phyloP scores from a whole-genome alignment of 2,888 invertebrate genomes.

The Dorcus parallelipipedus region DNA sequence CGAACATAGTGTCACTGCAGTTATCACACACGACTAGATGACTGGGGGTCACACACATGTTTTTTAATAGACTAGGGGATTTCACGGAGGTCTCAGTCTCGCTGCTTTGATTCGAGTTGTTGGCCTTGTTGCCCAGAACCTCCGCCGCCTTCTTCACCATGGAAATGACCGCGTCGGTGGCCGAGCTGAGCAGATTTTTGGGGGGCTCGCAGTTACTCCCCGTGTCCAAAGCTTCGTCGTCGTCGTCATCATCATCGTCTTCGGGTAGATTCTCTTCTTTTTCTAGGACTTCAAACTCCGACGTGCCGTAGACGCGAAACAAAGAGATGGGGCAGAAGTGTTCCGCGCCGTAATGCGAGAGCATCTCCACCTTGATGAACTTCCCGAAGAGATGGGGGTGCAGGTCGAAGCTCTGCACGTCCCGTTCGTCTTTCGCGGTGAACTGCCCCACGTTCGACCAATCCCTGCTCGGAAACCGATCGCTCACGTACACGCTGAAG shows the following conservation, averaged over 20 bases:
- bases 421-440: slow-evolving; percentile 80
- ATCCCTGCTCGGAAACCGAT: slow-evolving; percentile 80
- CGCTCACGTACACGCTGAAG: slow-evolving; percentile 82
- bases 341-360: slow-evolving; percentile 93
- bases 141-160: slow-evolving; percentile 91
- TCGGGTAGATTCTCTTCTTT: slow-evolving; percentile 60
- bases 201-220: slow-evolving; percentile 54
- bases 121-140: slow-evolving; percentile 71
- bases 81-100: slow-evolving; percentile 49
- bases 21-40: slow-evolving; percentile 71
- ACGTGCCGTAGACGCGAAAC: slow-evolving; percentile 90
- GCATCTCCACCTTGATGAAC: slow-evolving; percentile 85
- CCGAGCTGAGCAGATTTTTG: slow-evolving; percentile 79
- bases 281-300: slow-evolving; percentile 85
- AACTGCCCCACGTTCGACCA: slow-evolving; percentile 89
- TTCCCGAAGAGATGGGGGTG: slow-evolving; percentile 82
- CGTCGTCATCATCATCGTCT: slow-evolving; percentile 56
- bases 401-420: slow-evolving; percentile 80
- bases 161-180: slow-evolving; percentile 85
- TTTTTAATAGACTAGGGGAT: slow-evolving; percentile 30
- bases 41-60: slow-evolving; percentile 67
- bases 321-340: slow-evolving; percentile 98
- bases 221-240: slow-evolving; percentile 62
- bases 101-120: slow-evolving; percentile 59
- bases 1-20: slow-evolving; percentile 69